Base-by-base conservation (phyloP, 1,140 invertebrate species). In the Bombus picipes region DNA sequence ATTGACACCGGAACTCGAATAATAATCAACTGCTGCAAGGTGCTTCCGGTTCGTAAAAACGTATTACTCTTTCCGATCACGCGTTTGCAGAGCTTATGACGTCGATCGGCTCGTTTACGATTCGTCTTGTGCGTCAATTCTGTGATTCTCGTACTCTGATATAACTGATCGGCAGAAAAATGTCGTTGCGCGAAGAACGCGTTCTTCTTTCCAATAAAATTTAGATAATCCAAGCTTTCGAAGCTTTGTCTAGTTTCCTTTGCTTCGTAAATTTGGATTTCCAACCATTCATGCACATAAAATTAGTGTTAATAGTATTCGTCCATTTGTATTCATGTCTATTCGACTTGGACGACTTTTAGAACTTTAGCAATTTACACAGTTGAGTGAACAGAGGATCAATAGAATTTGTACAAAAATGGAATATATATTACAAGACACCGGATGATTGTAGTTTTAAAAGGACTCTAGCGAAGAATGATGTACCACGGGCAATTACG, bases 1-100 rank as follows among this genome's bases (percentile, higher is more conserved):
- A n/a, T 28, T 32, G 84, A 70, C 71, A 68, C 76, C 73, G 88
- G 88, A 87, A 91, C 81, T 88, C 62, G 70, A 86, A 81, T 71
- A 72, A 83, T 34, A 62, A 70, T 83, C 73, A 68, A 71, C 72
- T 41, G 70, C 2, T 66, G 79, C 71, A 75, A 39, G 81, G 65
- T 74, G 65, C 57, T 91, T 90, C 89, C 86, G 86, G 80, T 83
- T 41, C 34, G 66, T 41, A 15, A 15, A 41, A 28, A 53, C 34
- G 37, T 41, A 28, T 74, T 75, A 59, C 15, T n/a, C 32, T 81
- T 91, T 83, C 89, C 74, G 78, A 82, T 74, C 88, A 87, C 85
- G 87, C 25, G 39, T 13, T 41, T 39, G 47, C 37, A 57, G 25
- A 53, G 22, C 41, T 28, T 34, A 68, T 66, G 72, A 87, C 66